Percentiles rank a stretch among this genome's conserved stretches.
Evolutionary conservation across 2,888 invertebrate genomes (phyloP).

Genomic region (Sipha maydis): DNA sequence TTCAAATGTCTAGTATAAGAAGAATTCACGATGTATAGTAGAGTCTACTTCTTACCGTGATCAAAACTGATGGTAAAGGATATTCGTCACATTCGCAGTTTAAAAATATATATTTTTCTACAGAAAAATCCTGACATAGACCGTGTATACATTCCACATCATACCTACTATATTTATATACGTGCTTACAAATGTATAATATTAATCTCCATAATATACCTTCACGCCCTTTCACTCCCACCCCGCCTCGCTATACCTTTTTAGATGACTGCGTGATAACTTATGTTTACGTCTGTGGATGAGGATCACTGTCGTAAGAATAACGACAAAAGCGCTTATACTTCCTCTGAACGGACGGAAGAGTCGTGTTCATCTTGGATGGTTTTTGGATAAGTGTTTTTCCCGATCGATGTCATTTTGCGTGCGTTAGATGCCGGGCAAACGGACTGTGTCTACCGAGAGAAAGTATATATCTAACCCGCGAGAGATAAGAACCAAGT

Average conservation of each 20-base stretch:
- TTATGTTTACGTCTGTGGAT: background rate
- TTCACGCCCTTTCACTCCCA: background rate
- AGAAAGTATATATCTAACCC: constrained; percentile 4
- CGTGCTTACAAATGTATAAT: background rate
- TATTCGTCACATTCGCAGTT: background rate
- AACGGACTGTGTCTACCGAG: background rate
- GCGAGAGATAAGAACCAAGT: background rate
- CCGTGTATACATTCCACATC: background rate
- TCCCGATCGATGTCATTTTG: background rate
- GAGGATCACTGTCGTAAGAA: background rate
- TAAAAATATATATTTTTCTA: background rate
- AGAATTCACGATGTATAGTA: background rate
- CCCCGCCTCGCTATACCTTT: background rate
- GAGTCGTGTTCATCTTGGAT: background rate
- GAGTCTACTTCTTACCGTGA: too few relatives aligned
- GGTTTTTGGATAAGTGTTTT: background rate
- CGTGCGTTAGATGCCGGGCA: background rate
- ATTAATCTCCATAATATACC: background rate
- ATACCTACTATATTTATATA: background rate
- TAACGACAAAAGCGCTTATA: background rate
- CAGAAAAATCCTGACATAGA: background rate
- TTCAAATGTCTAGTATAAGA: background rate
- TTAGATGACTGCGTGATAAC: background rate
- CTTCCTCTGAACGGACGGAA: background rate
- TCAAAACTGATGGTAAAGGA: background rate